phyloP scores from a whole-genome alignment of 2,888 invertebrate species.

The Sussaba pulchella region DNA sequence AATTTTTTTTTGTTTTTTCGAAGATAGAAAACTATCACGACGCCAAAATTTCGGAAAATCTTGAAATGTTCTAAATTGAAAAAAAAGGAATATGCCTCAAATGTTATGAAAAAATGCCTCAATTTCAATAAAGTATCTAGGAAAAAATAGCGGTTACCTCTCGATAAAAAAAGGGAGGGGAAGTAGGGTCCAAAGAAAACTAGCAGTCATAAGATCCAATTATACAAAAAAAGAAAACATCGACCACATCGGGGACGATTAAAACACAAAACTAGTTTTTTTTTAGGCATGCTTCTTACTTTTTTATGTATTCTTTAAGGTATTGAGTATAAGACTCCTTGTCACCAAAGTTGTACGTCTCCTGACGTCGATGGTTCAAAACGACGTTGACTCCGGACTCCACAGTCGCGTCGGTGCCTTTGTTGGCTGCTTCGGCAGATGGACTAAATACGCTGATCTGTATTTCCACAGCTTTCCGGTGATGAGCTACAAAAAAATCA shows the following conservation, averaged over 20 bases:
- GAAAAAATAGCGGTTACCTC: too few species aligned
- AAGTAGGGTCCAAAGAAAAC: too few species aligned
- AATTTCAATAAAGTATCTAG: too few species aligned
- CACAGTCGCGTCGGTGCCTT: constrained; percentile 90
- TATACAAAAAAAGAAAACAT: background rate
- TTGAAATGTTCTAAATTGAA: too few species aligned
- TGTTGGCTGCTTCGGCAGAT: constrained; percentile 95
- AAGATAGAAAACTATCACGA: too few species aligned
- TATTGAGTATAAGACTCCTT: constrained; percentile 97
- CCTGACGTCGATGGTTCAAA: constrained; percentile 94
- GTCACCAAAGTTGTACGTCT: constrained; percentile 93
- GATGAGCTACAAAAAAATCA: constrained; percentile 86
- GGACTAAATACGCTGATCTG: constrained; percentile 95
- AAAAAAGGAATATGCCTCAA: too few species aligned
- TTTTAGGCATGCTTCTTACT: constrained; percentile 86
- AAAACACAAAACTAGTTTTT: background rate
- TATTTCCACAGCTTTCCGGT: constrained; percentile 92
- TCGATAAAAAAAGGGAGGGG: too few species aligned
- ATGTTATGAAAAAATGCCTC: too few species aligned
- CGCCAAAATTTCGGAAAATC: too few species aligned
- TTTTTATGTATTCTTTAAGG: constrained; percentile 98
- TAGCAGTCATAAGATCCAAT: too few species aligned
- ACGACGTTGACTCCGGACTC: constrained; percentile 97
- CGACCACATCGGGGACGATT: background rate
- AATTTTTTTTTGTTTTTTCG: too few species aligned